Conservation (phyloP, 2,888 invertebrate genomes). For the Leptopilina syphax region DNA sequence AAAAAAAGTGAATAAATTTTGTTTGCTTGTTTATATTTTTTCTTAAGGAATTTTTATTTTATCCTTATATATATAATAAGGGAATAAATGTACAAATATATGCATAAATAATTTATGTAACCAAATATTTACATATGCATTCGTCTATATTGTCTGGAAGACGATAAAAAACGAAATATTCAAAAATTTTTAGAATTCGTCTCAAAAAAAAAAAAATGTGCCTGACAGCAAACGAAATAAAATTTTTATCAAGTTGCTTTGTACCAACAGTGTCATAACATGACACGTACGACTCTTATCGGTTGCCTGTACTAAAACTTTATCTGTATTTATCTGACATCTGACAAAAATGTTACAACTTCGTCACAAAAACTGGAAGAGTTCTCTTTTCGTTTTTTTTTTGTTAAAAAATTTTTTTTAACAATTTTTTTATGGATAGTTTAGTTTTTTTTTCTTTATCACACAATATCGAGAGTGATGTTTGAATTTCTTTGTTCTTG, state of each 20-base stretch:
- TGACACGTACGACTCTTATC: slow-evolving; percentile 65
- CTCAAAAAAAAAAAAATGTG: neutral
- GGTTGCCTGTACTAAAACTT: slow-evolving; percentile 68
- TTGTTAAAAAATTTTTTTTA: neutral
- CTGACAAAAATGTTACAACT: slow-evolving; percentile 64
- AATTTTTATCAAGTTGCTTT: slow-evolving; percentile 50
- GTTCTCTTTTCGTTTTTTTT: slow-evolving; percentile 20
- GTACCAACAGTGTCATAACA: slow-evolving; percentile 45
- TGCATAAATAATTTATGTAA: neutral
- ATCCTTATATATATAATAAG: no score
- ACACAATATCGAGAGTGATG: no score
- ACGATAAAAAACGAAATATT: slow-evolving; percentile 13
- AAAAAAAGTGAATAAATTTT: no score
- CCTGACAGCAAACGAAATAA: slow-evolving; percentile 33
- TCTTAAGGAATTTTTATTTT: no score
- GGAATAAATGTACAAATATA: neutral
- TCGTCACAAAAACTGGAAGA: slow-evolving; percentile 45
- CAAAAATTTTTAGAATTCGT: slow-evolving; percentile 31
- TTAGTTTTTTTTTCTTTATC: neutral
- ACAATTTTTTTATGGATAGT: neutral
- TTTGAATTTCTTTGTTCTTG: no score
- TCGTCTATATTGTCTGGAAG: neutral
- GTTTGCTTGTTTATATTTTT: no score
- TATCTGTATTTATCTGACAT: slow-evolving; percentile 69
- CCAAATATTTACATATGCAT: neutral